Conservation (phyloP, 2,113 vertebrate species). For the Petaurus breviceps region DNA sequence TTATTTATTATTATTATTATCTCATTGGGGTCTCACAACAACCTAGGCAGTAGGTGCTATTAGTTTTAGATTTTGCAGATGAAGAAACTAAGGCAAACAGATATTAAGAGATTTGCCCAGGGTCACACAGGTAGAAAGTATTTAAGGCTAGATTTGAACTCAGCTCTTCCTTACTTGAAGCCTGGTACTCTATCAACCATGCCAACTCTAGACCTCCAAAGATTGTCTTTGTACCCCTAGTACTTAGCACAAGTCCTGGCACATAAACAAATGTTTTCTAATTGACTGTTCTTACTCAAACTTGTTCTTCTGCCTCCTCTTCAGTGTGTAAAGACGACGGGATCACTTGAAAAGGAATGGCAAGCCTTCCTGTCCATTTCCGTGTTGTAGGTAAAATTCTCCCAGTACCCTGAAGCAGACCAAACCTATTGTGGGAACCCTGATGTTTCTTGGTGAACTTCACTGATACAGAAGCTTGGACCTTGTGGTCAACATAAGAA, state of each 20-base stretch:
- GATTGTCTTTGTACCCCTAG: not conserved
- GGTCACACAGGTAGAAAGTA: not conserved
- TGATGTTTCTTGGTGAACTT: not conserved
- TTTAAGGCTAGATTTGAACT: not conserved
- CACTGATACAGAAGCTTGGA: not conserved
- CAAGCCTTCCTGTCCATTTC: not conserved
- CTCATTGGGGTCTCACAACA: not conserved
- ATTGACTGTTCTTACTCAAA: not conserved
- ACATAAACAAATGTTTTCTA: not conserved
- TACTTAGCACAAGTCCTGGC: not conserved
- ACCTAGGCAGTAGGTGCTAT: not conserved
- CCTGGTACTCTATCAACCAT: not conserved
- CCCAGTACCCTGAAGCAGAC: not conserved
- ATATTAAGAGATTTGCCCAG: not conserved
- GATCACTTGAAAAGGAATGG: not conserved
- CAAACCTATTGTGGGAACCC: not conserved
- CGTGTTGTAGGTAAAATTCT: not conserved
- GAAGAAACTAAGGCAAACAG: not conserved
- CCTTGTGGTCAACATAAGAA: slow-evolving; percentile 40
- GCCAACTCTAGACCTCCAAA: not conserved
- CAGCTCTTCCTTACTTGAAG: not conserved
- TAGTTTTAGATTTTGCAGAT: not conserved
- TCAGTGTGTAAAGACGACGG: not conserved
- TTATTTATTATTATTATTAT: not conserved
- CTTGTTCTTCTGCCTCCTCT: not conserved